These are phyloP conservation scores for Malacoctenus gilli DNA, from an alignment of 2,797 vertebrate genomes.

Conservation along the genomic window DNA sequence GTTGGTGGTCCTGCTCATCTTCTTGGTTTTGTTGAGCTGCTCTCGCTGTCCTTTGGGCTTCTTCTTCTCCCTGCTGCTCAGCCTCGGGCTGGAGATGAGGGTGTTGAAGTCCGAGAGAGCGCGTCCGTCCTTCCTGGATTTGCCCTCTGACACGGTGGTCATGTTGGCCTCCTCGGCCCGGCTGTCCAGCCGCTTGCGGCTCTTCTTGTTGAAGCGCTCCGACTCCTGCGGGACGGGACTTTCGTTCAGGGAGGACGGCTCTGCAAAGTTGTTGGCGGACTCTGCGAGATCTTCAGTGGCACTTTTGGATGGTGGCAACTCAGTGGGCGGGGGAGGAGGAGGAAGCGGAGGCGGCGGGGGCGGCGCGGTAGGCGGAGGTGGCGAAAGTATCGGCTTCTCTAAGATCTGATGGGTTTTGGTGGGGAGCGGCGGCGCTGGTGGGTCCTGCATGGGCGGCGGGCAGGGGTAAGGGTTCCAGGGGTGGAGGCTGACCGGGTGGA, in stretches of 20 bases:
- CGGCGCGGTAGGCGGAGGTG: conserved; percentile 77
- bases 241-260: conserved; percentile 92
- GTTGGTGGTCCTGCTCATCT: conserved; percentile 89
- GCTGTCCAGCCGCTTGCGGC: conserved; percentile 91
- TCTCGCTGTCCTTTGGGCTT: conserved; percentile 95
- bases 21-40: conserved; percentile 92
- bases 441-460: conserved; percentile 87
- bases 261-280: conserved; percentile 90
- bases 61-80: conserved; percentile 94
- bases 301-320: conserved; percentile 85
- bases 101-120: conserved; percentile 94
- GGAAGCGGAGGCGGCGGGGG: conserved; percentile 83
- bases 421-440: conserved; percentile 82
- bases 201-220: conserved; percentile 94
- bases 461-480: conserved; percentile 94
- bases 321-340: conserved; percentile 81
- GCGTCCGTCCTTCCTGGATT: conserved; percentile 92
- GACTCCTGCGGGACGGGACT: conserved; percentile 93
- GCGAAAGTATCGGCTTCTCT: conserved; percentile 92
- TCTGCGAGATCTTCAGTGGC: conserved; percentile 89
- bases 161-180: conserved; percentile 91
- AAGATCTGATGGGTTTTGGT: conserved; percentile 82
- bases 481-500: conserved; percentile 93
- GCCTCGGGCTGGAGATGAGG: conserved; percentile 92
- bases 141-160: conserved; percentile 90